Evolutionary conservation across 2,797 vertebrate genomes (phyloP).

Genomic region (Gallinago nigripennis): DNA sequence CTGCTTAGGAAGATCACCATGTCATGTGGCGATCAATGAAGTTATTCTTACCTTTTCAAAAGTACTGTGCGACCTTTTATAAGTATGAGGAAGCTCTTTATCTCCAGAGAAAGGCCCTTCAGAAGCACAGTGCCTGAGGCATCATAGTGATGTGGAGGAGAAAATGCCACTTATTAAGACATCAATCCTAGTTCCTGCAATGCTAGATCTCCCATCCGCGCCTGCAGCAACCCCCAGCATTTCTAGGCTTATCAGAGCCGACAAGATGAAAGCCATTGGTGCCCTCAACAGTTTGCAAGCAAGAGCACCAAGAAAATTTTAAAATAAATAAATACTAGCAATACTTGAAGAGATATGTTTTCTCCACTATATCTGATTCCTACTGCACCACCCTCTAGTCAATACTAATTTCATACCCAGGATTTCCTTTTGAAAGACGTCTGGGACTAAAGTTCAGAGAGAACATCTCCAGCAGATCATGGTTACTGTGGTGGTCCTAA

Average conservation of each 20-base stretch:
- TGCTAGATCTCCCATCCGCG: neutral
- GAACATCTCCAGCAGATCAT: neutral
- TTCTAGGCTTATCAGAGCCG: neutral
- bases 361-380: neutral
- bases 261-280: neutral
- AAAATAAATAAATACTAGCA: neutral
- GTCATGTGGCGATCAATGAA: conserved; percentile 4
- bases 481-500: neutral
- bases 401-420: neutral
- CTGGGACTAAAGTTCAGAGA: neutral
- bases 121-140: neutral
- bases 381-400: neutral
- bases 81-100: conserved; percentile 4
- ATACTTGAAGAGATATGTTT: neutral
- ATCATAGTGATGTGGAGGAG: neutral
- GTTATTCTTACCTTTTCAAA: conserved; percentile 40
- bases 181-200: neutral
- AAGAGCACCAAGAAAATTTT: neutral
- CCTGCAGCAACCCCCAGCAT: neutral
- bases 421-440: neutral
- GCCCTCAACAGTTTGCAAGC: neutral
- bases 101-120: neutral
- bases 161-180: neutral
- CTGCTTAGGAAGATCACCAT: neutral
- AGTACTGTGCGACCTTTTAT: neutral